phyloP scores from a whole-genome alignment of 2,113 vertebrate species.

The Limnothrissa miodon region DNA sequence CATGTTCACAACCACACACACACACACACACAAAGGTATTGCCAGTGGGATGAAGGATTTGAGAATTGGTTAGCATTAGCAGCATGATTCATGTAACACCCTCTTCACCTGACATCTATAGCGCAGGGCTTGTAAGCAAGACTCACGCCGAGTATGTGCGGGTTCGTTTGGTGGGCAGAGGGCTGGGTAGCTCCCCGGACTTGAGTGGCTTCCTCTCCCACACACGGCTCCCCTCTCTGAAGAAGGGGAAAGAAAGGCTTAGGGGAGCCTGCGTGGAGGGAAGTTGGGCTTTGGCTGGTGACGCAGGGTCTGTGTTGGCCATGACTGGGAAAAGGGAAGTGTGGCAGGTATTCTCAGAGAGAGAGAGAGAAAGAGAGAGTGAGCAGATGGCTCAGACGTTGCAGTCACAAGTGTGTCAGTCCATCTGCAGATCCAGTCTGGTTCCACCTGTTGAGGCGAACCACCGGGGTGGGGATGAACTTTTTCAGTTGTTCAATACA shows the following conservation, averaged over 20 bases:
- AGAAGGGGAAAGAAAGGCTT: slow-evolving; percentile 88
- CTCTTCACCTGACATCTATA: neutral
- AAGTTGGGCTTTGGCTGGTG: slow-evolving; percentile 68
- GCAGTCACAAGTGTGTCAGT: neutral
- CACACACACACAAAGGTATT: neutral
- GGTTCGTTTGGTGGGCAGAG: slow-evolving; percentile 94
- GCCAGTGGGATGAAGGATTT: neutral
- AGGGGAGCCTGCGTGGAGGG: slow-evolving; percentile 80
- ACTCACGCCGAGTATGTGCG: slow-evolving; percentile 98
- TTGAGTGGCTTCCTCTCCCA: slow-evolving; percentile 85
- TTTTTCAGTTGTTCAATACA: neutral
- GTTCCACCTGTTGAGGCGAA: neutral
- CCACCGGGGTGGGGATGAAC: neutral
- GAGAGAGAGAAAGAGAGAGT: neutral
- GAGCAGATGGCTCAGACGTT: neutral
- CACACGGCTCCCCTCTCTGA: slow-evolving; percentile 86
- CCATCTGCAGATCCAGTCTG: neutral
- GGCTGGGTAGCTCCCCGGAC: slow-evolving; percentile 85
- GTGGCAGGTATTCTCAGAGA: neutral
- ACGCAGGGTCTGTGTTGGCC: slow-evolving; percentile 78
- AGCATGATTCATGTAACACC: neutral
- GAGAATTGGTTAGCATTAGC: no score
- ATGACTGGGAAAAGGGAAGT: slow-evolving; percentile 60
- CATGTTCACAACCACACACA: neutral
- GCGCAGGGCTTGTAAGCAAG: neutral